Percentiles rank a stretch among this genome's conserved stretches.
phyloP scores from a whole-genome alignment of 1,140 invertebrate genomes.

The Pseudomyrmex cubaensis region DNA sequence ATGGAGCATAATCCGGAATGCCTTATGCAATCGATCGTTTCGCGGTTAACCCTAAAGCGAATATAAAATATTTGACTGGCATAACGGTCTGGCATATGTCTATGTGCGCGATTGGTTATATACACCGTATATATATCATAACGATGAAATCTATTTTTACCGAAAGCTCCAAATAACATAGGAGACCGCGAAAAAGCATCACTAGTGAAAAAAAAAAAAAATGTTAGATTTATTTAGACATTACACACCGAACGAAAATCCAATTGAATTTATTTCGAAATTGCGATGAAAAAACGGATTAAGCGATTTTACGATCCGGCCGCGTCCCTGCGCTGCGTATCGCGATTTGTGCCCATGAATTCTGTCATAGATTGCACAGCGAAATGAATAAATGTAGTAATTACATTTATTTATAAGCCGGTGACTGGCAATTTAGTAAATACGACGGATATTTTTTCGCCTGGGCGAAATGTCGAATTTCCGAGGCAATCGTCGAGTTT shows the following conservation, averaged over 20 bases:
- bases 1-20: constrained; percentile 11
- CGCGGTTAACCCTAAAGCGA: constrained; percentile 2
- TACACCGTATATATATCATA: not conserved
- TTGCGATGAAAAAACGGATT: constrained; percentile 46
- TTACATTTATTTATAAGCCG: constrained; percentile 60
- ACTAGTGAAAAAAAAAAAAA: not conserved
- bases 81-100: not conserved
- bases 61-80: constrained; percentile 14
- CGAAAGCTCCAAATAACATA: not conserved
- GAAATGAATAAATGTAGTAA: constrained; percentile 60
- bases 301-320: constrained; percentile 38
- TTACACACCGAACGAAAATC: constrained; percentile 21
- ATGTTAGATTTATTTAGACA: constrained; percentile 43
- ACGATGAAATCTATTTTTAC: constrained; percentile 9
- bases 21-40: constrained; percentile 20
- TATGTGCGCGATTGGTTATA: no score
- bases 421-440: constrained; percentile 61
- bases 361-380: constrained; percentile 57
- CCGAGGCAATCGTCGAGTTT: constrained; percentile 48
- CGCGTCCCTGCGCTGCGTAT: constrained; percentile 15
- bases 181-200: not conserved
- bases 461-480: constrained; percentile 72
- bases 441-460: constrained; percentile 55
- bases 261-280: constrained; percentile 50
- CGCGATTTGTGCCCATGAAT: constrained; percentile 50